Percentiles rank a stretch among this genome's conserved stretches.
phyloP scores from a whole-genome alignment of 1,140 invertebrate species.

The Bicyclus anynana region DNA sequence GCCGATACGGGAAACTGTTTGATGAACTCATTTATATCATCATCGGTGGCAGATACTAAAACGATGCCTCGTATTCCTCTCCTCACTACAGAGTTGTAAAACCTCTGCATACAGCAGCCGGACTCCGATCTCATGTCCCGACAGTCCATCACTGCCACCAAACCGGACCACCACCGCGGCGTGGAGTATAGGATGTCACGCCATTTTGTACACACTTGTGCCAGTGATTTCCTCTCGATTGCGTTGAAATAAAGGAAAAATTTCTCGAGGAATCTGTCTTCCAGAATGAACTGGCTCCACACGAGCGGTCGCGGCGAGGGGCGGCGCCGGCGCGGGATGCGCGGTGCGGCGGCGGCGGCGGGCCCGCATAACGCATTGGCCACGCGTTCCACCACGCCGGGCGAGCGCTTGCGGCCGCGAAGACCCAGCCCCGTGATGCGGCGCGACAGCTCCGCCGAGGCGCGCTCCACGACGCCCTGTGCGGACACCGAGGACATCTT shows the following conservation, averaged over 20 bases:
- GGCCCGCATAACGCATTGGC: conserved; percentile 88
- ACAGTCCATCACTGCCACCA: conserved; percentile 90
- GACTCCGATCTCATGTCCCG: conserved; percentile 84
- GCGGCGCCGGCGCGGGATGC: conserved; percentile 50
- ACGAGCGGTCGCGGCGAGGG: conserved; percentile 72
- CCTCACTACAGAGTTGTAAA: conserved; percentile 89
- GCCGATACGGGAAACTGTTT: conserved; percentile 89
- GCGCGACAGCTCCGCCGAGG: conserved; percentile 90
- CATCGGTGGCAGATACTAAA: conserved; percentile 90
- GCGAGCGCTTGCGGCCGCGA: conserved; percentile 81
- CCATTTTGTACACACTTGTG: conserved; percentile 91
- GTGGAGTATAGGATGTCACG: conserved; percentile 90
- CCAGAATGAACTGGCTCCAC: conserved; percentile 87
- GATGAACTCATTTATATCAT: conserved; percentile 92
- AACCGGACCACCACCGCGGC: conserved; percentile 89
- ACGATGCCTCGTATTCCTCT: conserved; percentile 91
- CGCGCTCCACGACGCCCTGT: conserved; percentile 90
- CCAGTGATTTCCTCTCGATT: conserved; percentile 85
- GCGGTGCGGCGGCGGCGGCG: conserved; percentile 46
- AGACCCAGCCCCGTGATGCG: conserved; percentile 91
- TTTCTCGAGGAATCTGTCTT: conserved; percentile 88
- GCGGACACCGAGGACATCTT: conserved; percentile 82
- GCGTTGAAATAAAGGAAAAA: conserved; percentile 93
- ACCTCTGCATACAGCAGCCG: conserved; percentile 82
- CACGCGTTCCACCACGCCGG: conserved; percentile 87